Conservation (phyloP, 1,140 invertebrate species). For the Zaprionus gabonicus region DNA sequence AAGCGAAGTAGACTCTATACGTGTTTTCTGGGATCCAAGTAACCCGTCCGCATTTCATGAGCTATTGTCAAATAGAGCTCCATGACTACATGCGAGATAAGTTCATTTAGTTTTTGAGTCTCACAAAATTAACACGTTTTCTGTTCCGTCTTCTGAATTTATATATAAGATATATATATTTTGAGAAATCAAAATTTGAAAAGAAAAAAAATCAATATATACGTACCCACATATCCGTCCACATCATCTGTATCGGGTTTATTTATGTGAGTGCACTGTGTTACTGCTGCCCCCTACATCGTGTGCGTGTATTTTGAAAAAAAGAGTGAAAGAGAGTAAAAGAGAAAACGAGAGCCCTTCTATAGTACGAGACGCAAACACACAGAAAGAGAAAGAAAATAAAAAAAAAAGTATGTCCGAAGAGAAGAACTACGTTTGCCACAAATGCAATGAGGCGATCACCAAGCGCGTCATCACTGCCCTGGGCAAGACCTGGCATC, state of each 20-base stretch:
- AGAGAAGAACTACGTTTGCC: conserved; percentile 55
- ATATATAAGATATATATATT: conserved; percentile 39
- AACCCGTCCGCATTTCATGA: conserved; percentile 3
- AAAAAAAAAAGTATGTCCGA: conserved; percentile 39
- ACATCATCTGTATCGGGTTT: background rate
- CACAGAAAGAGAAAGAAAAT: background rate
- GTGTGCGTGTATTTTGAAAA: background rate
- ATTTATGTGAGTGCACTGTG: conserved; percentile 5
- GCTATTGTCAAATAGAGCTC: conserved; percentile 18
- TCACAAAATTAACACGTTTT: conserved; percentile 77
- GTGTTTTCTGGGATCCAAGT: conserved; percentile 26
- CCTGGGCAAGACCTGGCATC: conserved; percentile 99
- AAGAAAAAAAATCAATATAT: background rate
- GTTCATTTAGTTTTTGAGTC: conserved; percentile 73
- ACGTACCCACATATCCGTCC: background rate
- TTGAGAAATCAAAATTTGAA: conserved; percentile 46
- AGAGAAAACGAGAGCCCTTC: background rate
- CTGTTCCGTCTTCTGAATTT: conserved; percentile 51
- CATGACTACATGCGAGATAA: background rate
- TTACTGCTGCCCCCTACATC: too few relatives aligned
- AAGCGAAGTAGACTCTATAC: background rate
- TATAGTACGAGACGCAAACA: background rate
- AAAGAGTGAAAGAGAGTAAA: background rate
- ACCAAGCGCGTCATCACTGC: conserved; percentile 88
- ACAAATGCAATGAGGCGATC: conserved; percentile 79